These are phyloP conservation scores for Suncus etruscus DNA, from an alignment of 2,113 vertebrate species.

Conservation along the genomic window DNA sequence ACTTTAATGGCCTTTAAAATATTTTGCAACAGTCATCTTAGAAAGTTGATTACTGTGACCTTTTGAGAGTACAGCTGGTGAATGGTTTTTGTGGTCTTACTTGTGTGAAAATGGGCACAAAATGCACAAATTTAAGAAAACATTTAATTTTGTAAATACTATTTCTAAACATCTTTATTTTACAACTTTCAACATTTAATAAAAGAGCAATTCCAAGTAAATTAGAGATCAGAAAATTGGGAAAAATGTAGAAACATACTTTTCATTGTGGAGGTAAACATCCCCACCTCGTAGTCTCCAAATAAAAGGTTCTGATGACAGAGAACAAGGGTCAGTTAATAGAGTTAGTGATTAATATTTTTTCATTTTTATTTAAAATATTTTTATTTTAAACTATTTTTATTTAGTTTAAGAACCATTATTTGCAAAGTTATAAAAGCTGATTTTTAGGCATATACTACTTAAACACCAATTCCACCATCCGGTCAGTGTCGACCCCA, in stretches of 20 bases:
- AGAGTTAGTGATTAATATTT: background rate
- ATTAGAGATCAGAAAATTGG: background rate
- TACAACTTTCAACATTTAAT: background rate
- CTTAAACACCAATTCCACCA: too few relatives aligned
- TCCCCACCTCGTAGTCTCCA: background rate
- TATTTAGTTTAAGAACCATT: too few relatives aligned
- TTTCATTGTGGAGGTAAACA: background rate
- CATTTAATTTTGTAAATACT: background rate
- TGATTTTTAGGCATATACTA: too few relatives aligned
- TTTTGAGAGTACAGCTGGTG: background rate
- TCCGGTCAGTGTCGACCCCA: too few relatives aligned
- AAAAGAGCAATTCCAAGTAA: background rate
- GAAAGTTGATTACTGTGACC: background rate
- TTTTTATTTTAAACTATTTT: too few relatives aligned
- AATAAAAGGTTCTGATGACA: background rate
- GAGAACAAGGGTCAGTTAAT: background rate
- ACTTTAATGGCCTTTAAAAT: constrained; percentile 12
- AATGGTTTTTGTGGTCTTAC: background rate
- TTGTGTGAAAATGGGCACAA: background rate
- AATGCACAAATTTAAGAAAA: background rate
- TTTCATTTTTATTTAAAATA: too few relatives aligned
- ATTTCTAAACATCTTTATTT: background rate
- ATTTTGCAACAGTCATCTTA: constrained; percentile 19
- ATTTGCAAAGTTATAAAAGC: too few relatives aligned
- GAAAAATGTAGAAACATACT: fast-evolving